These are phyloP conservation scores for Cinclus cinclus DNA, from an alignment of 2,113 vertebrate genomes.

Conservation along the genomic window DNA sequence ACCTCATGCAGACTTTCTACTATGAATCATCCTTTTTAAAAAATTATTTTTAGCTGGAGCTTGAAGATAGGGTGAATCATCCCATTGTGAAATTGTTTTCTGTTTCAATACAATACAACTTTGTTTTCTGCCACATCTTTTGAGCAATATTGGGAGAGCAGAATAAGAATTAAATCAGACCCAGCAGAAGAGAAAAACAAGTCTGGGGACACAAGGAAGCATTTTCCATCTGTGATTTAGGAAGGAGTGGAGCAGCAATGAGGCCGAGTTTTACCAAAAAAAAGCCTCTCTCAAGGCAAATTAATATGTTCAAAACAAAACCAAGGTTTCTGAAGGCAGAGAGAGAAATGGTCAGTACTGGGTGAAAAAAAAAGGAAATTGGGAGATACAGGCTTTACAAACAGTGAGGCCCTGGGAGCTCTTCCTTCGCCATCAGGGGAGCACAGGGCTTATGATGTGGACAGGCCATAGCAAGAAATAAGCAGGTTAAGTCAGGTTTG, in stretches of 20 bases:
- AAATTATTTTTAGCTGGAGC: constrained; percentile 36
- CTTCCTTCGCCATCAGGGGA: neutral
- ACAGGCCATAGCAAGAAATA: neutral
- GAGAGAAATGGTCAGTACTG: neutral
- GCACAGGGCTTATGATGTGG: neutral
- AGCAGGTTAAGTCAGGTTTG: neutral
- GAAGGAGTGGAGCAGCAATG: neutral
- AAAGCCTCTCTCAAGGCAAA: neutral
- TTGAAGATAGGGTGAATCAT: constrained; percentile 64
- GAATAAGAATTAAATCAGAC: neutral
- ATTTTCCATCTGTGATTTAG: neutral
- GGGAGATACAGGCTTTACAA: neutral
- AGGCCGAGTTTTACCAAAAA: neutral
- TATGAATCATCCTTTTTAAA: constrained; percentile 66
- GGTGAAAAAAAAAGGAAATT: neutral
- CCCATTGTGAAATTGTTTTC: constrained; percentile 47
- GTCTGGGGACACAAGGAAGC: neutral
- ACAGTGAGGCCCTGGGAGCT: neutral
- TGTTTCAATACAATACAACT: constrained; percentile 27
- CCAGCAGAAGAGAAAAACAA: constrained; percentile 11
- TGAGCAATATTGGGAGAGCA: neutral
- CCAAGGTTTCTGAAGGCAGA: neutral
- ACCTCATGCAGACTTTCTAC: constrained; percentile 69
- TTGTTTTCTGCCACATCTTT: constrained; percentile 29
- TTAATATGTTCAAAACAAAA: neutral